Percentiles rank a stretch among this genome's conserved stretches.
phyloP scores from a whole-genome alignment of 2,888 invertebrate genomes.

The Ophion ellenae region DNA sequence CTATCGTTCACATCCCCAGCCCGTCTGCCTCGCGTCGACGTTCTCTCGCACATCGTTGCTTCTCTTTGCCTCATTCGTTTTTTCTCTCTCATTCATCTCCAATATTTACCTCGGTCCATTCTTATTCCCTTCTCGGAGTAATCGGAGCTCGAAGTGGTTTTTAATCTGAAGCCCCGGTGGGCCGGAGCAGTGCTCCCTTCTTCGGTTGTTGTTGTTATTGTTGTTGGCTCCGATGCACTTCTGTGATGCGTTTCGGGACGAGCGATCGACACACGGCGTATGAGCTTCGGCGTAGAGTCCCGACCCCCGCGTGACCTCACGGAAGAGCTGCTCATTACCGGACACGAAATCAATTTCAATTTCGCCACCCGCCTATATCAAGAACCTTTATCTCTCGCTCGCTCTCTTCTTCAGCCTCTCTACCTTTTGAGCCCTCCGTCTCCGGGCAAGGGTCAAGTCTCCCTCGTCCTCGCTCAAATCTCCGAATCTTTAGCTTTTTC shows the following conservation, averaged over 20 bases:
- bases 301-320: constrained; percentile 61
- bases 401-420: neutral
- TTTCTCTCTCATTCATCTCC: constrained; percentile 44
- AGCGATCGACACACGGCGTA: constrained; percentile 9
- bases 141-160: constrained; percentile 68
- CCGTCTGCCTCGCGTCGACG: constrained; percentile 1
- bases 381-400: constrained; percentile 14
- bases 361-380: constrained; percentile 69
- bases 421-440: neutral
- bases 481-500: neutral
- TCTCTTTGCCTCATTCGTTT: neutral
- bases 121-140: constrained; percentile 57
- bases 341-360: constrained; percentile 79
- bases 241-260: constrained; percentile 48
- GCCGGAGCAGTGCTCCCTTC: constrained; percentile 44
- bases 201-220: constrained; percentile 19
- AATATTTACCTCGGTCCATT: constrained; percentile 39
- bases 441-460: neutral
- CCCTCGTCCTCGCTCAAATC: too few species aligned
- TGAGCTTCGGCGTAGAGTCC: constrained; percentile 63
- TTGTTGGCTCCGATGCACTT: constrained; percentile 50
- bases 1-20: constrained; percentile 8
- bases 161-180: constrained; percentile 60
- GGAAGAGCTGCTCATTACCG: constrained; percentile 67
- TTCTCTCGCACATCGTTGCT: constrained; percentile 43